Evolutionary conservation across 1,140 invertebrate species (phyloP), one percentile per base, ranked within the genome.

Genomic region (Brachionus sp.): DNA sequence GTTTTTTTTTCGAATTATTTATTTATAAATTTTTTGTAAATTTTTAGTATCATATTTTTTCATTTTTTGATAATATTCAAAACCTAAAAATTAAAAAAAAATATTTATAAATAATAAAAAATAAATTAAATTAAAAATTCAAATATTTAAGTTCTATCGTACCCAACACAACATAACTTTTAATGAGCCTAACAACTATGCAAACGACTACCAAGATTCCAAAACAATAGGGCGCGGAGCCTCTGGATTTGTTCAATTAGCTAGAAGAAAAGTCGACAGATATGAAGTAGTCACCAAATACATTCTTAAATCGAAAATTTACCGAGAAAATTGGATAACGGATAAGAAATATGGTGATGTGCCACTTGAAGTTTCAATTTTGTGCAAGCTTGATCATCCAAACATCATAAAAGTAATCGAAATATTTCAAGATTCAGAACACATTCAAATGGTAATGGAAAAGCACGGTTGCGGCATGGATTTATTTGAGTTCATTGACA

Each of bases 391-490:
- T 4, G 90, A 91, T 64, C 93, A 93, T 88, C 90, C 91, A 50
- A 93, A 93, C 86, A 93, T 93, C 86, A 92, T 93, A 86, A 87
- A 85, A 84, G 86, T 88, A n/a, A 84, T 93, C 53, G 93, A 93
- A 86, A 91, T 92, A 25, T 93, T 91, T 87, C 92, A 93, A 87
- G 93, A 93, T 86, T 91, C 92, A 2, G 90, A 91, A 57, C 93
- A 92, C 86, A 92, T 92, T 85, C 92, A 93, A 89, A 90, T 94
- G 90, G 92, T 94, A 16, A 94, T 94, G 93, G 93, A 93, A 86
- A 93, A 93, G 85, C 92, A 93, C 87, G 93, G 93, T n/a, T 91
- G 91, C 29, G 93, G 93, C 1, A 93, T 93, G 92, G 93, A 94
- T 86, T 86, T 93, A 66, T 94, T 93, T 89, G 93, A 93, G 87